These are phyloP conservation scores for Sebastiscus albofasciatus DNA, from an alignment of 2,797 vertebrate genomes.

Conservation along the genomic window DNA sequence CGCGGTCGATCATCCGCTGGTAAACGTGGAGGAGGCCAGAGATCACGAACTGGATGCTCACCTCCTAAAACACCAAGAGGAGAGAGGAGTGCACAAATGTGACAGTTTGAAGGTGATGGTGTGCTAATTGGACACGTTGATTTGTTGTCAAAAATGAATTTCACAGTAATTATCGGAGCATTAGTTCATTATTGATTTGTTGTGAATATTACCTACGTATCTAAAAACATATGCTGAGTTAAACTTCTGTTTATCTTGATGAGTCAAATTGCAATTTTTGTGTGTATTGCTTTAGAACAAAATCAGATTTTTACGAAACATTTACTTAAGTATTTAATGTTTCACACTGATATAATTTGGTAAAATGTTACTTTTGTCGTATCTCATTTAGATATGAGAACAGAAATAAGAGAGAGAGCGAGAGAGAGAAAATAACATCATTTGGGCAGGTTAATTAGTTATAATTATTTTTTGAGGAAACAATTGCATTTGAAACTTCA, in stretches of 20 bases:
- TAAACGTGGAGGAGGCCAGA: conserved; percentile 94
- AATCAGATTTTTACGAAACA: background rate
- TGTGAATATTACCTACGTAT: background rate
- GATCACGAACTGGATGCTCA: conserved; percentile 93
- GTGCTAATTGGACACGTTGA: background rate
- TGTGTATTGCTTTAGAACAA: background rate
- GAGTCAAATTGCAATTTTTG: background rate
- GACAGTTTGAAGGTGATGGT: background rate
- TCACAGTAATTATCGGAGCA: background rate
- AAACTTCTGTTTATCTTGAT: background rate
- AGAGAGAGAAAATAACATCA: background rate
- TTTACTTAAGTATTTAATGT: background rate
- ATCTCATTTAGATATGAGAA: background rate
- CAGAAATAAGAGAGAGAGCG: background rate
- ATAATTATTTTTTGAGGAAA: background rate
- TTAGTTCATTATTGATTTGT: background rate
- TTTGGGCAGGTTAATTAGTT: background rate
- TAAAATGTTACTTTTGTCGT: background rate
- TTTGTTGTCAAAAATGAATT: background rate
- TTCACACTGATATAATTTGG: background rate
- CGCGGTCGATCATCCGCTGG: conserved; percentile 91
- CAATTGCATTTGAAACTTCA: background rate
- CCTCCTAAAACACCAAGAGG: conserved; percentile 82
- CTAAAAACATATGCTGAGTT: background rate
- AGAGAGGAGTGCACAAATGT: background rate